These are phyloP conservation scores for Amphibalanus amphitrite DNA, from an alignment of 1,140 invertebrate species.

Conservation along the genomic window DNA sequence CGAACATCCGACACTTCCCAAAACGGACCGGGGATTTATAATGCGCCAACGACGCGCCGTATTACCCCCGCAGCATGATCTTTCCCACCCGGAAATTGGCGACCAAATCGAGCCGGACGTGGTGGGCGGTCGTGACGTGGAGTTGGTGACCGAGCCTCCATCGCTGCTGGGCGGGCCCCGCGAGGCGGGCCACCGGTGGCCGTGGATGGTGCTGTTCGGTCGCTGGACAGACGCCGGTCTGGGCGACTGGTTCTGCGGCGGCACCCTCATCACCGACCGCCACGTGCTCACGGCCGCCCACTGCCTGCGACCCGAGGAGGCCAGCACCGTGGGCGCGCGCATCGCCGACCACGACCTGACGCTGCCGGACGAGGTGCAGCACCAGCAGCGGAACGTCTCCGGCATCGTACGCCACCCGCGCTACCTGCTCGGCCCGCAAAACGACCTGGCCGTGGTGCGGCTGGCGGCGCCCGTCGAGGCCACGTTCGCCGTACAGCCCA, in stretches of 20 bases:
- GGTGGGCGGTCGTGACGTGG: too few species aligned
- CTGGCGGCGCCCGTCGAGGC: conserved; percentile 32
- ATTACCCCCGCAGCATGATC: too few species aligned
- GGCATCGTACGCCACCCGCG: conserved; percentile 28
- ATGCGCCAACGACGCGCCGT: too few species aligned
- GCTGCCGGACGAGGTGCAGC: not conserved
- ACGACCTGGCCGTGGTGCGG: conserved; percentile 44
- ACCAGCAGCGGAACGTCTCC: conserved; percentile 10
- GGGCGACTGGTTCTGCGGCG: conserved; percentile 50
- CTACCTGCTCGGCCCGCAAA: conserved; percentile 22
- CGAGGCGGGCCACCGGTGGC: conserved; percentile 7
- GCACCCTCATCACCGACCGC: conserved; percentile 62
- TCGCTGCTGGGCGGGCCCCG: conserved; percentile 2
- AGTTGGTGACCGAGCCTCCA: too few species aligned
- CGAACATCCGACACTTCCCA: too few species aligned
- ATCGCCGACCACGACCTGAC: conserved; percentile 42
- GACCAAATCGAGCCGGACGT: too few species aligned
- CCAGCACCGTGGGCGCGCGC: conserved; percentile 64
- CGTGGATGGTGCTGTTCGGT: conserved; percentile 10
- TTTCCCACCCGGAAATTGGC: too few species aligned
- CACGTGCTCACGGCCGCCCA: conserved; percentile 78
- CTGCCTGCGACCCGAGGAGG: conserved; percentile 53
- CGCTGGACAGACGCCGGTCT: not conserved
- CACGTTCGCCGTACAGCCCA: conserved; percentile 36
- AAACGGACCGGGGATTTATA: too few species aligned